Evolutionary conservation across 2,888 invertebrate species (phyloP), one percentile per base, ranked within the genome.

Genomic region (Linnaemya tessellans): DNA sequence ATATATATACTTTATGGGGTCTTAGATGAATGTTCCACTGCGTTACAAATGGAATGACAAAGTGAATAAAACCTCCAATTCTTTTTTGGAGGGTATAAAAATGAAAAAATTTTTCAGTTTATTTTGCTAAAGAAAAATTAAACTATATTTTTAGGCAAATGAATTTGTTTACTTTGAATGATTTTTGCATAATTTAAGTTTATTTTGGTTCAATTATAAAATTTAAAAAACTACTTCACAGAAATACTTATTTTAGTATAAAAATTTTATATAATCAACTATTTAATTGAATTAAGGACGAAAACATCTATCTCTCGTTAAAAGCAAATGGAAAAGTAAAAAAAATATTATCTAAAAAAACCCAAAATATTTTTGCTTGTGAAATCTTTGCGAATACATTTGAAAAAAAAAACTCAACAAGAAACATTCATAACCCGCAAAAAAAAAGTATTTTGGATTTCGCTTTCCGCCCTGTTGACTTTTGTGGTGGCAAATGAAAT

Each of bases 381-480:
- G 5, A 7, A 10, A 20, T 54, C 11, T 11, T 20, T 54, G 11
- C 1, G 22, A 22, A 54, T 22, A 11, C 11, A 43, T 20, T 11
- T 43, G 30, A 30, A 2, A 5, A 30, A 2, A 30, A 30, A 15
- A 11, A 15, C 3, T 51, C 22, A 54, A 54, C 51, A 22, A 54
- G 20, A 54, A 13, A 22, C 11, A 54, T 30, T 15, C n/a, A 30
- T 30, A 38, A 22, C 15, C 22, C 43, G 38, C 3, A 62, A 49
- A 62, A 30, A 62, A 30, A 51, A 64, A 30, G n/a, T 20, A 49
- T 49, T 62, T 49, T 62, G 13, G 18, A 7, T 20, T 43, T 65
- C 15, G 9, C 43, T 56, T 43, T 65, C 35, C 41, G 51, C 51
- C 54, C 54, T 64, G 25, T 75, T 75, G 41, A 64, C 41, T 75